Conservation (phyloP, 2,797 vertebrate species). For the Corythornis leucogaster region DNA sequence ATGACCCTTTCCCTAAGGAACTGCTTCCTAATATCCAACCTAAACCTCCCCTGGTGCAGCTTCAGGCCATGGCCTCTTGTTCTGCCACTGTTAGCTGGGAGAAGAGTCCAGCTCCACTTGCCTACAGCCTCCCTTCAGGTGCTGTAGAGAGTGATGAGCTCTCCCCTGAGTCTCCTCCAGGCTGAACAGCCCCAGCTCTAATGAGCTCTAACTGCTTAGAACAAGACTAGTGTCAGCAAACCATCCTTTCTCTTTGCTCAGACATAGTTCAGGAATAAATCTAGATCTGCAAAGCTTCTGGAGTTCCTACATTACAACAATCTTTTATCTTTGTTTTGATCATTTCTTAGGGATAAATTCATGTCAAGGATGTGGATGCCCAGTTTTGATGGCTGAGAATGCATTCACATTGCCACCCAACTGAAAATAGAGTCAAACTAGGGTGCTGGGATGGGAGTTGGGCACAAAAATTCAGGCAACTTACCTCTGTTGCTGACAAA, state of each 20-base stretch:
- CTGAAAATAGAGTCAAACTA: neutral
- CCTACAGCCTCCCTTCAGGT: too few relatives aligned
- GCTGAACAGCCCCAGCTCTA: too few relatives aligned
- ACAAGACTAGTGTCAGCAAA: neutral
- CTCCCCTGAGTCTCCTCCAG: too few relatives aligned
- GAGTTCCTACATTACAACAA: neutral
- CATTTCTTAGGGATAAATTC: neutral
- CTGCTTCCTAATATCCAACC: too few relatives aligned
- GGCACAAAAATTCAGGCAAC: neutral
- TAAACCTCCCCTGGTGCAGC: too few relatives aligned
- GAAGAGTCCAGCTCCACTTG: too few relatives aligned
- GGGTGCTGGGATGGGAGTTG: neutral
- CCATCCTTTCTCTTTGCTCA: neutral
- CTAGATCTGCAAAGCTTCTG: neutral
- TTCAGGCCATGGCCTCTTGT: too few relatives aligned
- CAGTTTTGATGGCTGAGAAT: neutral
- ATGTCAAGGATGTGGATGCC: neutral
- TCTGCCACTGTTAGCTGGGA: too few relatives aligned
- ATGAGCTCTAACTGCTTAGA: neutral
- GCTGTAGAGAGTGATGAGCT: too few relatives aligned
- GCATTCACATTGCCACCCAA: neutral
- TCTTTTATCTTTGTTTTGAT: neutral
- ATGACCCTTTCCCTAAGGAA: too few relatives aligned
- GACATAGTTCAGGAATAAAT: neutral
- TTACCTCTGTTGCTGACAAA: conserved; percentile 93